These are phyloP conservation scores for Julus scanicus DNA, from an alignment of 2,888 invertebrate species.

Conservation along the genomic window DNA sequence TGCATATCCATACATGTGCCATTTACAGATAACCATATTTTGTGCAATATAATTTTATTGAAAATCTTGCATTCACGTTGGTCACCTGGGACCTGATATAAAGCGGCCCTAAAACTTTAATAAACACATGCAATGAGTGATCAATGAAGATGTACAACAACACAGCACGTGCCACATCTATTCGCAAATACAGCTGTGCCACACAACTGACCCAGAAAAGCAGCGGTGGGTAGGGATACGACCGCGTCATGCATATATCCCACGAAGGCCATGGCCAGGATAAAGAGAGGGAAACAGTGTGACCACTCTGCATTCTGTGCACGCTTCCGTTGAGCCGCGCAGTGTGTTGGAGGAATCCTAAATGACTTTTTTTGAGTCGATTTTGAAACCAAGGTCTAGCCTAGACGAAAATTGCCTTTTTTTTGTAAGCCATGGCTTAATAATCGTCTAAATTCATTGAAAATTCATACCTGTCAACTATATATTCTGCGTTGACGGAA, in stretches of 20 bases:
- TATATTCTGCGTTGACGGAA: background rate
- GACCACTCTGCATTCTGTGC: background rate
- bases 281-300: background rate
- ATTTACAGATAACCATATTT: too few species aligned
- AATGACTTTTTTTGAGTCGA: background rate
- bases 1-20: too few species aligned
- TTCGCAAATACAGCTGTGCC: background rate
- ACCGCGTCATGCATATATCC: background rate
- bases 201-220: background rate
- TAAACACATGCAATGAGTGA: background rate
- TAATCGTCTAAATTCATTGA: background rate
- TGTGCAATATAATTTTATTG: too few species aligned
- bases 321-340: background rate
- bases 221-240: background rate
- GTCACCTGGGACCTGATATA: too few species aligned
- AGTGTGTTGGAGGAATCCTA: background rate
- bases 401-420: background rate
- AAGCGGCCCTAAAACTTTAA: too few species aligned
- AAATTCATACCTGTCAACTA: background rate
- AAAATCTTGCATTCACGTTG: too few species aligned
- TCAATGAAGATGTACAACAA: background rate
- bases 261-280: background rate
- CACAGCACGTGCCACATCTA: background rate
- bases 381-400: background rate
- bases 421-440: background rate